Evolutionary conservation across 2,888 invertebrate species (phyloP).

Genomic region (Brachylomia viminalis): DNA sequence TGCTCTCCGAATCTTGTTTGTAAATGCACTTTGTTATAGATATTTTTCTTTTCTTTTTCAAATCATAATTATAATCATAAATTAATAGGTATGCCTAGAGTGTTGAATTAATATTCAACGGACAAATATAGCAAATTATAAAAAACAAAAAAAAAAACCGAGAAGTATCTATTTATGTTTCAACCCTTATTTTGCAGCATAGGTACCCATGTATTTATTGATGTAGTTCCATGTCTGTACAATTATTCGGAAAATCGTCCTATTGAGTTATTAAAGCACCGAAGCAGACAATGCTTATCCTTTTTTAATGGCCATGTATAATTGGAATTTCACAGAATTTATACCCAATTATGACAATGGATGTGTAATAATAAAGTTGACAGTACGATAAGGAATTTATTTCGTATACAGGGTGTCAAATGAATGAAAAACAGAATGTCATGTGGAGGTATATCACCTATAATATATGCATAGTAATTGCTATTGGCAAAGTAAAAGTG

Average conservation of each 20-base stretch:
- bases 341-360: constrained; percentile 42
- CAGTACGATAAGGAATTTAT: constrained; percentile 30
- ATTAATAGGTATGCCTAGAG: not conserved
- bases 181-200: not conserved
- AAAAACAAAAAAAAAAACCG: too few relatives aligned
- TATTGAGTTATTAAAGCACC: constrained; percentile 35
- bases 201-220: constrained; percentile 66
- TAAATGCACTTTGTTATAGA: too few relatives aligned
- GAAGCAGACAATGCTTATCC: constrained; percentile 32
- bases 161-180: not conserved
- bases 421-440: constrained; percentile 21
- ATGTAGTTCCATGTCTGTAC: constrained; percentile 65
- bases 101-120: not conserved
- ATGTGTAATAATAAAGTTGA: constrained; percentile 35
- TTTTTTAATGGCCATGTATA: constrained; percentile 43
- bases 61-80: not conserved
- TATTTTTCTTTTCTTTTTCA: too few relatives aligned
- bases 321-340: constrained; percentile 51
- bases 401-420: constrained; percentile 11
- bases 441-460: not conserved
- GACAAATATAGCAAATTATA: not conserved
- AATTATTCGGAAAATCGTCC: constrained; percentile 56
- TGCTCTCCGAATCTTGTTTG: too few relatives aligned
- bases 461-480: not conserved
- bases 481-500: constrained; percentile 4